These are phyloP conservation scores for Caenorhabditis becei DNA, from an alignment of 2,888 invertebrate genomes.

Conservation along the genomic window DNA sequence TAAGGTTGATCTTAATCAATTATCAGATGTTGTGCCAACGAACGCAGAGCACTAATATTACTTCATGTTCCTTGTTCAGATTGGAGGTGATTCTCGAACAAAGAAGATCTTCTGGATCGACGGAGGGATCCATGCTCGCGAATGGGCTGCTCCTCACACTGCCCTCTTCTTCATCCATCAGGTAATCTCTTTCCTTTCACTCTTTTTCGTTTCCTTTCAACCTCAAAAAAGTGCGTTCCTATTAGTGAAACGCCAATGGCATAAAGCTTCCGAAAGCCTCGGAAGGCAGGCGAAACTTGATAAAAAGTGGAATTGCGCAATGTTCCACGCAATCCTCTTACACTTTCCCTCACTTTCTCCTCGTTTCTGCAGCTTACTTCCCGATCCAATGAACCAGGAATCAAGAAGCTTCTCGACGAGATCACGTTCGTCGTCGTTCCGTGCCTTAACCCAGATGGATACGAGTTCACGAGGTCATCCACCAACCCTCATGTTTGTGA, in stretches of 20 bases:
- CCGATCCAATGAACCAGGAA: slow-evolving; percentile 74
- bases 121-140: slow-evolving; percentile 80
- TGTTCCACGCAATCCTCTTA: neutral
- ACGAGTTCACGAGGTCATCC: slow-evolving; percentile 79
- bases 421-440: slow-evolving; percentile 80
- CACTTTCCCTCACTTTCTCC: slow-evolving; percentile 8
- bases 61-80: too few relatives aligned
- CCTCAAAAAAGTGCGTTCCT: neutral
- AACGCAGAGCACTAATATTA: too few relatives aligned
- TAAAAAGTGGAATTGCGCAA: slow-evolving; percentile 17
- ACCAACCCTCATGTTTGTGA: slow-evolving; percentile 71
- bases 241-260: slow-evolving; percentile 7
- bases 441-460: slow-evolving; percentile 80
- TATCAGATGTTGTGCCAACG: too few relatives aligned
- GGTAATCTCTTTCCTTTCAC: slow-evolving; percentile 51
- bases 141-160: slow-evolving; percentile 81
- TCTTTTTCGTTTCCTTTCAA: neutral
- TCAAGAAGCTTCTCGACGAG: slow-evolving; percentile 75
- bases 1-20: too few relatives aligned
- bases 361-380: slow-evolving; percentile 74
- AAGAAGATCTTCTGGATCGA: slow-evolving; percentile 81
- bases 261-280: neutral
- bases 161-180: slow-evolving; percentile 81
- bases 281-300: neutral
- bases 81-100: slow-evolving; percentile 72